Conservation (phyloP, 2,113 vertebrate species). For the Corythornis madagascariensis region DNA sequence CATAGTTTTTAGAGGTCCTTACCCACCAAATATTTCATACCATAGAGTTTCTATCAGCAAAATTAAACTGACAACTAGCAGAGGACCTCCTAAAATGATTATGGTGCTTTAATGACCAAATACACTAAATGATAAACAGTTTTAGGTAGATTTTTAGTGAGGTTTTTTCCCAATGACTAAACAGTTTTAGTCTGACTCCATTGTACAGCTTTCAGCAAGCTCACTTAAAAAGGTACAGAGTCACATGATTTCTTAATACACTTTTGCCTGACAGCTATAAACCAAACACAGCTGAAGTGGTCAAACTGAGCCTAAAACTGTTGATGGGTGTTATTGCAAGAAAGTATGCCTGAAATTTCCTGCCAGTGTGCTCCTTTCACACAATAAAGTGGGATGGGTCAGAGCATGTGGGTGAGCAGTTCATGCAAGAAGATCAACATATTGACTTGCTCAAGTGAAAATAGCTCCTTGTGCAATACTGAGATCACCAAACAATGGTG, state of each 20-base stretch:
- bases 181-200: background rate
- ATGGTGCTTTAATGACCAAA: background rate
- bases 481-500: background rate
- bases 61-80: background rate
- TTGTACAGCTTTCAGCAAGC: background rate
- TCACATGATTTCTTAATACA: background rate
- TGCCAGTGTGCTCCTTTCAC: background rate
- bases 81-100: background rate
- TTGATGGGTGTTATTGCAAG: background rate
- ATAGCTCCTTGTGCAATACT: constrained; percentile 20
- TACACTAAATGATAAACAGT: background rate
- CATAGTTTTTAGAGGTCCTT: background rate
- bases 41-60: background rate
- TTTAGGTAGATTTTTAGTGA: background rate
- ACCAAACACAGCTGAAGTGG: background rate
- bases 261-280: background rate
- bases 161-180: background rate
- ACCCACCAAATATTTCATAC: background rate
- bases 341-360: background rate
- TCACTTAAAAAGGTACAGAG: background rate
- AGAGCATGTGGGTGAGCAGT: background rate
- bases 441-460: constrained; percentile 24
- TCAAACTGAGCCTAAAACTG: background rate
- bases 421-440: background rate
- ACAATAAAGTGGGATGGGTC: background rate